A percentile compares a stretch with the other conserved stretches of the same genome.
phyloP scores from a whole-genome alignment of 2,113 vertebrate species.

The Isurus oxyrinchus region DNA sequence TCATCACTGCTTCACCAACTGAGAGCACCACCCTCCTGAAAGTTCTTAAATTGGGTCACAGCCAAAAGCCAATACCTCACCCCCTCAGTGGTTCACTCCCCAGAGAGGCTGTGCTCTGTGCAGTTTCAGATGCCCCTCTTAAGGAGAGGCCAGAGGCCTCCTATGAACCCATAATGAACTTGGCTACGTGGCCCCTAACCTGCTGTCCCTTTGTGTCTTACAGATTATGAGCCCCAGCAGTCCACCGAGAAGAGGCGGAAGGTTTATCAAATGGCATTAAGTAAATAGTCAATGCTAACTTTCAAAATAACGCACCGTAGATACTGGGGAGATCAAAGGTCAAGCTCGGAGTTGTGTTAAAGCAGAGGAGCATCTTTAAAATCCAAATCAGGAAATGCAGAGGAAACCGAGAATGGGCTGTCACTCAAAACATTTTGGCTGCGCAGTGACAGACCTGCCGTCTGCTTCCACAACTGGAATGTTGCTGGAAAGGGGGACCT shows the following conservation, averaged over 20 bases:
- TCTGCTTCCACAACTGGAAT: background rate
- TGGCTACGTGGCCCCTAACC: background rate
- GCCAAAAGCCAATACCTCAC: no score
- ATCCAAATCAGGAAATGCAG: background rate
- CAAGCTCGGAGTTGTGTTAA: background rate
- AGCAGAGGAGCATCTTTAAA: slow-evolving; percentile 39
- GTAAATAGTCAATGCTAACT: slow-evolving; percentile 53
- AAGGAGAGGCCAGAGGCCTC: background rate
- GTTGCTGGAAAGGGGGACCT: background rate
- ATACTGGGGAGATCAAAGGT: background rate
- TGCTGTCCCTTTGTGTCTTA: slow-evolving; percentile 39
- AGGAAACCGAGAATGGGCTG: background rate
- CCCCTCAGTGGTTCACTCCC: background rate
- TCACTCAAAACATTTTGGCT: background rate
- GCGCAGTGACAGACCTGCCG: background rate
- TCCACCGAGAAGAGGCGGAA: slow-evolving; percentile 86
- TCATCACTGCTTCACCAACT: background rate
- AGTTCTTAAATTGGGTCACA: background rate
- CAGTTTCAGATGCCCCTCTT: background rate
- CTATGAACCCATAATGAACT: no score
- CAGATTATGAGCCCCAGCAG: slow-evolving; percentile 79
- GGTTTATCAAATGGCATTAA: slow-evolving; percentile 90
- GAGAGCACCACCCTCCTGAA: background rate
- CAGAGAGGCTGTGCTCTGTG: background rate
- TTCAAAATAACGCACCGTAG: background rate